Percentiles rank a stretch among this genome's conserved stretches.
Evolutionary conservation across 2,888 invertebrate species (phyloP).

Genomic region (Eupithecia dodoneata): DNA sequence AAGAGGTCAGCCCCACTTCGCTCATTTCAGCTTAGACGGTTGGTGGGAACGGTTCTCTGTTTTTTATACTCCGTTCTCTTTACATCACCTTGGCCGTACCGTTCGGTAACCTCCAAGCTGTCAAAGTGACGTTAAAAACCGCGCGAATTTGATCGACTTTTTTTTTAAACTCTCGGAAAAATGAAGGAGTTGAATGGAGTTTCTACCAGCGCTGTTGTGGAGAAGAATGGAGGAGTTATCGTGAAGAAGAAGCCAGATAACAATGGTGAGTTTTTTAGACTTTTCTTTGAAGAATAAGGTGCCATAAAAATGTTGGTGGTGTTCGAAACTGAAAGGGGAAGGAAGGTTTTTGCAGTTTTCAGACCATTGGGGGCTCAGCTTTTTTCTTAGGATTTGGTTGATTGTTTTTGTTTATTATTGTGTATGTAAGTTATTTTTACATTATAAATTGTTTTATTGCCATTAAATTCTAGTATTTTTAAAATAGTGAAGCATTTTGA

Average conservation of each 20-base stretch:
- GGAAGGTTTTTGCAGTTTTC: neutral
- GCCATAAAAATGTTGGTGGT: neutral
- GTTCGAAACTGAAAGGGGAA: neutral
- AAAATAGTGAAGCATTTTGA: neutral
- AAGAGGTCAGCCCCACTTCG: constrained; percentile 37
- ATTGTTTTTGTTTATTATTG: neutral
- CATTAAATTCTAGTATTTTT: neutral
- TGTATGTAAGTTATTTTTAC: neutral
- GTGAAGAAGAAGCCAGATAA: constrained; percentile 72
- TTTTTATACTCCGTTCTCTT: constrained; percentile 51
- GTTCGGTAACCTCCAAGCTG: constrained; percentile 66
- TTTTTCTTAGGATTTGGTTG: neutral
- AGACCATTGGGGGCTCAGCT: neutral
- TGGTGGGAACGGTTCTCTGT: constrained; percentile 46
- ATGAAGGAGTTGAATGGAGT: constrained; percentile 76
- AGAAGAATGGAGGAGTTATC: constrained; percentile 64
- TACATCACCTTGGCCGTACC: constrained; percentile 63
- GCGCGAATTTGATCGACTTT: constrained; percentile 61
- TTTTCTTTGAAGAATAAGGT: neutral
- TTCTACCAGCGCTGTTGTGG: constrained; percentile 60
- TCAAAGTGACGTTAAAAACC: constrained; percentile 77
- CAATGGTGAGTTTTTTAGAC: constrained; percentile 60
- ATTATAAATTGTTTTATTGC: neutral
- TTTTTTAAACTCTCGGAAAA: constrained; percentile 45
- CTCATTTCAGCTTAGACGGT: constrained; percentile 49